A percentile compares a stretch with the other conserved stretches of the same genome.
Evolutionary conservation across 1,140 invertebrate genomes (phyloP).

Genomic region (Ceratina calcarata): DNA sequence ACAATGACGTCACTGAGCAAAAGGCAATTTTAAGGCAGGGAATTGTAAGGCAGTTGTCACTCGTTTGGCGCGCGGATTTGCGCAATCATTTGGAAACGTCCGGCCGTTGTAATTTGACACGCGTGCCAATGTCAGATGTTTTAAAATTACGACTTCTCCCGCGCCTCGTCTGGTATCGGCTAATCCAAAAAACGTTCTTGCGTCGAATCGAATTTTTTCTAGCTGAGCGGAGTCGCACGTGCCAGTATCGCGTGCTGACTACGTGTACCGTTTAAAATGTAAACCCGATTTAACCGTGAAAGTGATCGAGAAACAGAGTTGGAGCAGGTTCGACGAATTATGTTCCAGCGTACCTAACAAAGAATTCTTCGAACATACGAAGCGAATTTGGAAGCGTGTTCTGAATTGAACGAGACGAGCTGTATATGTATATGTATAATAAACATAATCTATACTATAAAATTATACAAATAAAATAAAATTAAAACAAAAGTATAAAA

Average conservation of each 20-base stretch:
- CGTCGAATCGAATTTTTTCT: constrained; percentile 61
- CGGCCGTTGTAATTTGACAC: constrained; percentile 22
- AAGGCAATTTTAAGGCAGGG: too few species aligned
- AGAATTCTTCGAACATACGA: too few species aligned
- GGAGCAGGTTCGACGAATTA: not conserved
- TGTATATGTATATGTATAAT: too few species aligned
- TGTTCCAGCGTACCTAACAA: not conserved
- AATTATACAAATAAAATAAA: too few species aligned
- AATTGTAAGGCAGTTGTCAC: constrained; percentile 37
- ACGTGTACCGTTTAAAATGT: constrained; percentile 29
- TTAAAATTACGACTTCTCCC: constrained; percentile 28
- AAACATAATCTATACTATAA: too few species aligned
- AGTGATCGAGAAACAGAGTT: not conserved
- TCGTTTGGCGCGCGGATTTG: constrained; percentile 17
- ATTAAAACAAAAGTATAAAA: too few species aligned
- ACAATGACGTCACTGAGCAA: too few species aligned
- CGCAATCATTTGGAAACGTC: constrained; percentile 2
- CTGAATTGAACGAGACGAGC: too few species aligned
- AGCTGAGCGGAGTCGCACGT: constrained; percentile 52
- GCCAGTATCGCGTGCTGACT: constrained; percentile 11
- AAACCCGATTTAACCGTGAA: constrained; percentile 45
- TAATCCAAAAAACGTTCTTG: constrained; percentile 50
- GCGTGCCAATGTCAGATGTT: constrained; percentile 50
- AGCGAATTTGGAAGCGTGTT: too few species aligned
- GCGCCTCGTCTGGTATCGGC: constrained; percentile 13